Percentiles rank a stretch among this genome's conserved stretches.
These are phyloP conservation scores for Netelia fuscicornis DNA, from an alignment of 2,888 invertebrate species.

Conservation along the genomic window DNA sequence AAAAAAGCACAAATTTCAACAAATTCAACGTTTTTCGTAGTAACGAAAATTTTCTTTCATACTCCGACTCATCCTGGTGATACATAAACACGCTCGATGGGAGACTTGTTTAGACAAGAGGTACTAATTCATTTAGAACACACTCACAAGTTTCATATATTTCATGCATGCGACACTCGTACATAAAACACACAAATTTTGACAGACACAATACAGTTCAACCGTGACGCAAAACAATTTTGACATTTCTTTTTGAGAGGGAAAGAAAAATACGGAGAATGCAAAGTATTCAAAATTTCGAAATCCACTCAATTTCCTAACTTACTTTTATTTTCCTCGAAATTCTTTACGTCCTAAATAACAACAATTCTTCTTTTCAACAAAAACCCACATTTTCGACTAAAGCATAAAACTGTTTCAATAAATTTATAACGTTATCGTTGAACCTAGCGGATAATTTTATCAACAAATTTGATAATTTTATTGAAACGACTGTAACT, in stretches of 20 bases:
- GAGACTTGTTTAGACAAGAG: background rate
- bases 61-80: background rate
- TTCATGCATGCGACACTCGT: background rate
- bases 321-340: background rate
- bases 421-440: too few species aligned
- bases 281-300: background rate
- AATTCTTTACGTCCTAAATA: too few species aligned
- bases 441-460: too few species aligned
- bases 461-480: too few species aligned
- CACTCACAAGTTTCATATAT: slow-evolving; percentile 24
- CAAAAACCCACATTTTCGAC: too few species aligned
- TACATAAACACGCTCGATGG: background rate
- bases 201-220: background rate
- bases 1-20: too few species aligned
- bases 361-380: too few species aligned
- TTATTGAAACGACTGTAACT: too few species aligned
- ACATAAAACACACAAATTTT: background rate
- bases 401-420: too few species aligned
- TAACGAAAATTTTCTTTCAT: background rate
- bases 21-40: background rate
- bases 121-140: slow-evolving; percentile 30
- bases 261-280: background rate
- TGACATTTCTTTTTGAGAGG: background rate
- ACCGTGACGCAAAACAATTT: background rate
- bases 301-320: background rate